Evolutionary conservation across 2,888 invertebrate genomes (phyloP), one percentile per base, ranked within the genome.

Genomic region (Imbricaverruca yamaguchii): DNA sequence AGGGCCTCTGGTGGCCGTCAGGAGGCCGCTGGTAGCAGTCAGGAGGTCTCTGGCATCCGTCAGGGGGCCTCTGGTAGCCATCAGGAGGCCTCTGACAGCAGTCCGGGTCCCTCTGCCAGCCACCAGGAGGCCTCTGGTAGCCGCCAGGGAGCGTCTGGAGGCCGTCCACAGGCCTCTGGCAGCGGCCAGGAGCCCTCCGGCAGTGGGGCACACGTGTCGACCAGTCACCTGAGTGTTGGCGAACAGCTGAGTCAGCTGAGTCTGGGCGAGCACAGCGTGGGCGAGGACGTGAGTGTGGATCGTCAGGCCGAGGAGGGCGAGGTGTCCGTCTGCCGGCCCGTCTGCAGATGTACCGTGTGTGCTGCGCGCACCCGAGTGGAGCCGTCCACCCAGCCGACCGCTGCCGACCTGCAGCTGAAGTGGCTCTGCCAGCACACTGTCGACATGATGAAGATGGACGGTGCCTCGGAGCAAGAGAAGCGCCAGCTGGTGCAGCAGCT

Each of bases 371-470:
- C 74, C 53, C 13, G 69, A 12, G 13, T 9, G 18, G 39, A 15
- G 53, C 23, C 9, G 21, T 15, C 0, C 18, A 7, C 74, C 18
- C 23, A 7, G 55, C 15, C 74, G 1, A 55, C 55, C 53, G 23
- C 74, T 21, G 74, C 7, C 18, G 74, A 74, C 74, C 53, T 21
- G 18, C 74, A 74, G 55, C 55, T 74, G 74, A 55, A 74, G 55
- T 55, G 18, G 53, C 53, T 74, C 74, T 74, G 74, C 21, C 55
- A 55, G 21, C 74, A 74, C 74, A 74, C 74, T 21, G 74, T 74
- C 18, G 74, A 74, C 10, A 74, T 74, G 80, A 63, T 80, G 63
- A 80, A 80, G 55, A 53, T 80, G 63, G 61, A 80, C 11, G 53
- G 55, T 39, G 80, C 65, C 63, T 39, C 61, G 9, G 61, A 80